Evolutionary conservation across 2,888 invertebrate species (phyloP).

Genomic region (Synergus japonicus): DNA sequence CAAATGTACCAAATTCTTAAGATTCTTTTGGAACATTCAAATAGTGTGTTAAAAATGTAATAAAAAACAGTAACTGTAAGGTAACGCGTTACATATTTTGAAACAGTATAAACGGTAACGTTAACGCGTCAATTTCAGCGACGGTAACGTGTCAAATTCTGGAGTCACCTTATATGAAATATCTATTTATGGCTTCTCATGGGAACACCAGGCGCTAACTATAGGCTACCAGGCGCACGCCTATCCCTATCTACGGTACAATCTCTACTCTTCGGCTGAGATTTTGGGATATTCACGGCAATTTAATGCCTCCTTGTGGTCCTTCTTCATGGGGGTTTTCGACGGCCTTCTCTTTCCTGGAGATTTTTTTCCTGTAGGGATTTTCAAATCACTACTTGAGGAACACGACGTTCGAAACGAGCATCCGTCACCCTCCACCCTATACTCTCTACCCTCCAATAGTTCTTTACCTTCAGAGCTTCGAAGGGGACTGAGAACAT

Average conservation of each 20-base stretch:
- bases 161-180: not conserved
- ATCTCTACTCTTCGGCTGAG: not conserved
- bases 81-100: too few species aligned
- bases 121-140: too few species aligned
- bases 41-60: too few species aligned
- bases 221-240: not conserved
- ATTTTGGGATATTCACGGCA: not conserved
- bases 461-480: not conserved
- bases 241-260: not conserved
- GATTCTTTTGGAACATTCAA: too few species aligned
- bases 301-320: not conserved
- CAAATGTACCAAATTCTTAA: too few species aligned
- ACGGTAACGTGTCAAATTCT: too few species aligned
- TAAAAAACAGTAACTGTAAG: too few species aligned
- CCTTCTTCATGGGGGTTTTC: not conserved
- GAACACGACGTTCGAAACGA: not conserved
- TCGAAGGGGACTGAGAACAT: not conserved
- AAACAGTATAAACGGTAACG: too few species aligned
- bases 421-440: not conserved
- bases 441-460: not conserved
- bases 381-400: constrained; percentile 5
- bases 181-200: not conserved
- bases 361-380: not conserved
- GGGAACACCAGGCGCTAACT: not conserved
- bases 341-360: not conserved